These are phyloP conservation scores for Stegodyphus mimosarum DNA, from an alignment of 1,140 invertebrate genomes.

Conservation along the genomic window DNA sequence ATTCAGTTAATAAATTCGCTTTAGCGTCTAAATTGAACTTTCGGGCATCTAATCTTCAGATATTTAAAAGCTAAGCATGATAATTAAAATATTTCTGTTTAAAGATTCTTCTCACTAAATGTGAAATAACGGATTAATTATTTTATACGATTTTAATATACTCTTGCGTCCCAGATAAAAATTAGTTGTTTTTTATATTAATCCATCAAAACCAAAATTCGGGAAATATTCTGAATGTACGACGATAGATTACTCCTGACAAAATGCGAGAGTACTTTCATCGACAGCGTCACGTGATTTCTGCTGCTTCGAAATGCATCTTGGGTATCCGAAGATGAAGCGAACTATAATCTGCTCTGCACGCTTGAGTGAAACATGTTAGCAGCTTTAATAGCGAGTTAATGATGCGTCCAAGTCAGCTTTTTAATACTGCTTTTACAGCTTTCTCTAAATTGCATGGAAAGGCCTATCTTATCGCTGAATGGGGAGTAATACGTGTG, in stretches of 20 bases:
- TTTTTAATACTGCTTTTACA: slow-evolving; percentile 23
- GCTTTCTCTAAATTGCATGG: slow-evolving; percentile 19
- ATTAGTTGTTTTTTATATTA: no score
- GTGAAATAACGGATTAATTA: no score
- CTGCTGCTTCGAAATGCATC: neutral
- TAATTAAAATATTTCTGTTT: no score
- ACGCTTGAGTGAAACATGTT: slow-evolving; percentile 37
- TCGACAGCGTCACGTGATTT: neutral
- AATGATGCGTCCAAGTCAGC: slow-evolving; percentile 26
- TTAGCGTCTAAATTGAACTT: no score
- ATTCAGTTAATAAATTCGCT: no score
- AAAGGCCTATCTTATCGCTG: neutral
- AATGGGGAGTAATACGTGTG: slow-evolving; percentile 10
- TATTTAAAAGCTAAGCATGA: no score
- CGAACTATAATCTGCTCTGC: slow-evolving; percentile 24
- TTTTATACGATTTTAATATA: no score
- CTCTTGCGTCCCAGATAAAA: no score
- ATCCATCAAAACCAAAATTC: no score
- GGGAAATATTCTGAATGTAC: no score
- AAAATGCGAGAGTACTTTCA: neutral
- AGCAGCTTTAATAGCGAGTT: slow-evolving; percentile 47
- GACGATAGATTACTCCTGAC: neutral
- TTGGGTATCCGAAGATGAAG: slow-evolving; percentile 15
- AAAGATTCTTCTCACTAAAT: no score
- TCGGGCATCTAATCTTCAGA: no score